Evolutionary conservation across 2,888 invertebrate genomes (phyloP).

Genomic region (Cheilosia variabilis): DNA sequence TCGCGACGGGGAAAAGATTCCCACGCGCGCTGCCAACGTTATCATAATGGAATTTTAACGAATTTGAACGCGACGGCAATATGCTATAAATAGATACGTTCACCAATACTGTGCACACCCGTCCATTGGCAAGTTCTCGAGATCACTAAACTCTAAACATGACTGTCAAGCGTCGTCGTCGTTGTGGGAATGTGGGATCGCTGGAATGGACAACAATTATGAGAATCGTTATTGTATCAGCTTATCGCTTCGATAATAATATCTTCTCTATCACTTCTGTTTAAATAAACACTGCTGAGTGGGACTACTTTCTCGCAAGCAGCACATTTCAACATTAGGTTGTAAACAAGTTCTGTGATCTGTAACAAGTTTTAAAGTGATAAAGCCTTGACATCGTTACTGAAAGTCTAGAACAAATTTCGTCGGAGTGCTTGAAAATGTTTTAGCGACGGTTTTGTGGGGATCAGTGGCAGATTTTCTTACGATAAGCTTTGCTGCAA

Average conservation of each 20-base stretch:
- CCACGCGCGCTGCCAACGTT: slow-evolving; percentile 22
- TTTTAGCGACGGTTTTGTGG: too few species aligned
- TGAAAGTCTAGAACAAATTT: too few species aligned
- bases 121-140: slow-evolving; percentile 22
- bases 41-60: slow-evolving; percentile 1
- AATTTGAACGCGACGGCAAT: not conserved
- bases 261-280: not conserved
- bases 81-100: slow-evolving; percentile 10
- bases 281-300: not conserved
- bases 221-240: not conserved
- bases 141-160: slow-evolving; percentile 23
- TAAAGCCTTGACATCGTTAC: too few species aligned
- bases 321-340: not conserved
- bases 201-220: not conserved
- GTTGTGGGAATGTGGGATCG: not conserved
- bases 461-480: too few species aligned
- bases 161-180: not conserved
- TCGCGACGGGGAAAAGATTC: slow-evolving; percentile 9
- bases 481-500: too few species aligned
- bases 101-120: slow-evolving; percentile 9
- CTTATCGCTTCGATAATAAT: slow-evolving; percentile 5
- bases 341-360: not conserved
- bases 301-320: not conserved
- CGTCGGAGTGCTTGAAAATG: too few species aligned
- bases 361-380: too few species aligned